These are phyloP conservation scores for Oreamnos americanus DNA, from an alignment of 2,113 vertebrate genomes.

Conservation along the genomic window DNA sequence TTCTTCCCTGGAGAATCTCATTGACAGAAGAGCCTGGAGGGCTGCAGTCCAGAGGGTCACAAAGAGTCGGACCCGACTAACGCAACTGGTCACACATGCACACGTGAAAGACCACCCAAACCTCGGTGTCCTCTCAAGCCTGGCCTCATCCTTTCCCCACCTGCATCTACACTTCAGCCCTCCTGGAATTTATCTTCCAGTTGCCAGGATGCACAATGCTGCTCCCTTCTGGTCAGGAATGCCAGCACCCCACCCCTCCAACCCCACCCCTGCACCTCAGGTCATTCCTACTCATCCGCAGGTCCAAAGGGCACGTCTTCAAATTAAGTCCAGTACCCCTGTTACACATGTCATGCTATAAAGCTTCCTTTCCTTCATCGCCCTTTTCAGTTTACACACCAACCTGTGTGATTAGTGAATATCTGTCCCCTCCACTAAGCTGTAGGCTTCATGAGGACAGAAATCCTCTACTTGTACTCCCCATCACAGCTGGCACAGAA, in stretches of 20 bases:
- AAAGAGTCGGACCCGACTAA: background rate
- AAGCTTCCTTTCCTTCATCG: background rate
- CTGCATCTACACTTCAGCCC: background rate
- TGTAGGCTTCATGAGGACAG: background rate
- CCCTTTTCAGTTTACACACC: background rate
- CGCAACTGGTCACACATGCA: background rate
- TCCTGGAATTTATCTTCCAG: background rate
- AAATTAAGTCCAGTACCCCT: background rate
- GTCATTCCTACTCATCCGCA: background rate
- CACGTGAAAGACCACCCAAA: background rate
- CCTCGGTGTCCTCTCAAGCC: background rate
- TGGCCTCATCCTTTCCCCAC: background rate
- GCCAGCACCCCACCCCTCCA: background rate
- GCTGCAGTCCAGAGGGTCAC: background rate
- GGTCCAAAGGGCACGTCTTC: background rate
- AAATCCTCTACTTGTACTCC: background rate
- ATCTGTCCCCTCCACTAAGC: background rate
- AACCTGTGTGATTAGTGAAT: background rate
- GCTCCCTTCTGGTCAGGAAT: background rate
- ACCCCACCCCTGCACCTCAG: background rate
- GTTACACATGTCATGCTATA: no score
- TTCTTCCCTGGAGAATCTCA: background rate
- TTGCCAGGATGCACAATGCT: accelerated
- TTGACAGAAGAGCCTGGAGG: background rate
- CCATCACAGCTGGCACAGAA: background rate